phyloP scores from a whole-genome alignment of 2,797 vertebrate species.

The Rhadinocentrus ornatus region DNA sequence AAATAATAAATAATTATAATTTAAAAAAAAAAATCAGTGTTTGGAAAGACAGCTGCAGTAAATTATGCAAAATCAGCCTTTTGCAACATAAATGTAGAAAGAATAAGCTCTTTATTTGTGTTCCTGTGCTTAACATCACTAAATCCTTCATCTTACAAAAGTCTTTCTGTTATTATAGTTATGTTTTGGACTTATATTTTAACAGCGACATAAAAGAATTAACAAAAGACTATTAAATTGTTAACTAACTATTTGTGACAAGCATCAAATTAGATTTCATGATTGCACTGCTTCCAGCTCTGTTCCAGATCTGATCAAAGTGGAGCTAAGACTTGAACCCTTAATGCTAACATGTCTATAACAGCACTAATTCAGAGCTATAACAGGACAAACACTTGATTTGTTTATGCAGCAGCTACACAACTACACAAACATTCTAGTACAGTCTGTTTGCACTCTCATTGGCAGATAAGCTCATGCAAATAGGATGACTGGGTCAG shows the following conservation, averaged over 20 bases:
- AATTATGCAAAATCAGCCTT: too few relatives aligned
- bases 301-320: slow-evolving; percentile 1
- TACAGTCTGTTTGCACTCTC: slow-evolving; percentile 59
- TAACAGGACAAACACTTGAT: slow-evolving; percentile 12
- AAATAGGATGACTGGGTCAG: slow-evolving; percentile 78
- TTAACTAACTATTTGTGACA: not conserved
- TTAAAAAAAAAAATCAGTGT: too few relatives aligned
- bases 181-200: not conserved
- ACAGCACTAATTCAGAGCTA: not conserved
- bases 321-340: not conserved
- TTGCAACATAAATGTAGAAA: not conserved
- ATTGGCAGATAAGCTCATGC: slow-evolving; percentile 75
- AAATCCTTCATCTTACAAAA: too few relatives aligned
- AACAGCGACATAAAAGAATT: not conserved
- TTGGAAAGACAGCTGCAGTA: too few relatives aligned
- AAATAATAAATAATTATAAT: too few relatives aligned
- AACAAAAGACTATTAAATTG: not conserved
- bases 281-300: not conserved
- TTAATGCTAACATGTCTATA: not conserved
- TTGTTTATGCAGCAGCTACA: slow-evolving; percentile 32
- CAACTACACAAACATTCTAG: slow-evolving; percentile 47
- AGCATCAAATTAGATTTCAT: not conserved
- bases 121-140: not conserved
- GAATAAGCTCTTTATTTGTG: not conserved
- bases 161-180: not conserved